These are phyloP conservation scores for Drosophila mercatorum DNA, from an alignment of 2,888 invertebrate genomes.

Conservation along the genomic window DNA sequence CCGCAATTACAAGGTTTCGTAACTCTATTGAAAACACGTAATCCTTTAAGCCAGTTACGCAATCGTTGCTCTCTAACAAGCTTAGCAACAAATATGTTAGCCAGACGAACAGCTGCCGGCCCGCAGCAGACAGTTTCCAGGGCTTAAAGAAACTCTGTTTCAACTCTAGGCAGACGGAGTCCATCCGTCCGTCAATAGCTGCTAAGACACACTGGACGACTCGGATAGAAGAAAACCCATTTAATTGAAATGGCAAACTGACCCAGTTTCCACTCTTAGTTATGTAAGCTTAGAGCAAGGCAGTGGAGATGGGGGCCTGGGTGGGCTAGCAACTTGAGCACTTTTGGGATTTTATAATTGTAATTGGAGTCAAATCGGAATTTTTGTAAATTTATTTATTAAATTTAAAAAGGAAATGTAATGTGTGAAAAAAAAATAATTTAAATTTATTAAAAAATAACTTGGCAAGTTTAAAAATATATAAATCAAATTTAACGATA, in stretches of 20 bases:
- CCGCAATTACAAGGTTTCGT: constrained; percentile 7
- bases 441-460: too few species aligned
- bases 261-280: not conserved
- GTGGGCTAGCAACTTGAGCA: too few species aligned
- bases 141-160: not conserved
- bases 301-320: too few species aligned
- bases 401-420: too few species aligned
- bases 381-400: too few species aligned
- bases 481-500: too few species aligned
- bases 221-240: not conserved
- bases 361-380: not conserved
- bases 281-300: not conserved
- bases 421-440: too few species aligned
- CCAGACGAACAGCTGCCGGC: not conserved
- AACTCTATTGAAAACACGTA: constrained; percentile 17
- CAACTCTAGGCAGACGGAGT: not conserved
- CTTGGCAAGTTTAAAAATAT: too few species aligned
- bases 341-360: not conserved
- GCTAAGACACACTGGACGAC: not conserved
- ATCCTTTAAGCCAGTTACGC: constrained; percentile 18
- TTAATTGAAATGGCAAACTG: not conserved
- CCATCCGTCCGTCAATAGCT: not conserved
- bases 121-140: not conserved
- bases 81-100: not conserved
- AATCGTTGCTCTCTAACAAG: not conserved